A percentile compares a stretch with the other conserved stretches of the same genome.
Conservation (phyloP, 2,797 vertebrate genomes). For the Hippoglossus hippoglossus region DNA sequence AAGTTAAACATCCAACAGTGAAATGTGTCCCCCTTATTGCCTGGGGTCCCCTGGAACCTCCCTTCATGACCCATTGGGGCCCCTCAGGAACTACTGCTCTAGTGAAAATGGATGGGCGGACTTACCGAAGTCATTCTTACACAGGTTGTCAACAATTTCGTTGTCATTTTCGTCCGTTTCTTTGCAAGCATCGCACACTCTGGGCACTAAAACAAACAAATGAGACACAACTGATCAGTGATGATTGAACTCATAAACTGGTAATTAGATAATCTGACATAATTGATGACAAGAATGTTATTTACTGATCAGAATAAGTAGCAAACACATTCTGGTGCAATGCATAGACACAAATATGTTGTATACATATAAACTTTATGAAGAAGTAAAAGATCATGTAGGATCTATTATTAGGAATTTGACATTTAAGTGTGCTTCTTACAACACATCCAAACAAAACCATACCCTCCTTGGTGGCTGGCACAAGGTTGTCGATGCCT, state of each 20-base stretch:
- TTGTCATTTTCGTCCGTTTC: constrained; percentile 95
- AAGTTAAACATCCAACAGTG: neutral
- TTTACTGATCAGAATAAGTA: too few relatives aligned
- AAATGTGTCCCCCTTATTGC: neutral
- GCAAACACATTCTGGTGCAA: neutral
- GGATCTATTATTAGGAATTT: neutral
- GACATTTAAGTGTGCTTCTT: too few relatives aligned
- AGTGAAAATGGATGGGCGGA: constrained; percentile 28
- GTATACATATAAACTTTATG: too few relatives aligned
- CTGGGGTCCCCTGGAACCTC: neutral
- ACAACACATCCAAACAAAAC: neutral
- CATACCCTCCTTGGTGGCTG: constrained; percentile 88
- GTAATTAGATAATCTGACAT: too few relatives aligned
- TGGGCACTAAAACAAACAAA: constrained; percentile 84
- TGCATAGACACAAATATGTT: neutral
- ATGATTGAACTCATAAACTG: too few relatives aligned
- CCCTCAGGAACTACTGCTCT: neutral
- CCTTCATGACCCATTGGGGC: neutral
- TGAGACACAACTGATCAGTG: neutral
- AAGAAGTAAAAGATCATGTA: too few relatives aligned
- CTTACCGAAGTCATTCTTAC: constrained; percentile 99
- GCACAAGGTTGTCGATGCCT: constrained; percentile 84
- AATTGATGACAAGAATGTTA: too few relatives aligned
- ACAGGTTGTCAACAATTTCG: constrained; percentile 96
- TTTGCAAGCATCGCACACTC: constrained; percentile 96